A percentile compares a stretch with the other conserved stretches of the same genome.
These are phyloP conservation scores for Cisticola juncidis DNA, from an alignment of 2,113 vertebrate species.

Conservation along the genomic window DNA sequence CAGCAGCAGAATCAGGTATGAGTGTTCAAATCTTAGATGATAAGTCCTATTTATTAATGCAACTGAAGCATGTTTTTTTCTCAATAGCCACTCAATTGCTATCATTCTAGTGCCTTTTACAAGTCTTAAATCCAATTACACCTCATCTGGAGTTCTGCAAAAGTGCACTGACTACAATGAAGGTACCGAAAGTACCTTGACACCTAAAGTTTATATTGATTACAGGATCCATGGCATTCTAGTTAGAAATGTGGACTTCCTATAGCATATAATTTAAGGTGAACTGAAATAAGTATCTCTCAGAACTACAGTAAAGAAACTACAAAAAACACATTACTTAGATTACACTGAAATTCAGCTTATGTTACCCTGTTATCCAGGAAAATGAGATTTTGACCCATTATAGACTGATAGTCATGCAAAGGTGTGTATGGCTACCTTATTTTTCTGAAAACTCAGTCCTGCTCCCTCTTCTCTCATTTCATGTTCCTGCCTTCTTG, in stretches of 20 bases:
- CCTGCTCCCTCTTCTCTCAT: neutral
- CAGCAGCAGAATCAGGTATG: neutral
- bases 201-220: neutral
- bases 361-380: neutral
- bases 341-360: neutral
- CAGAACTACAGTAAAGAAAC: neutral
- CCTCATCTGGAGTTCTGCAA: neutral
- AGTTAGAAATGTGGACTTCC: neutral
- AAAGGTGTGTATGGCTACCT: neutral
- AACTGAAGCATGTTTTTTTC: neutral
- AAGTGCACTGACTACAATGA: neutral
- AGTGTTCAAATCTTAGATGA: neutral
- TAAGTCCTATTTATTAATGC: neutral
- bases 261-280: neutral
- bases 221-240: neutral
- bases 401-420: neutral
- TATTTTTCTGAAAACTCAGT: neutral
- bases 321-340: neutral
- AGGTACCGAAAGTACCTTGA: neutral
- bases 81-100: accelerated
- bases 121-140: neutral
- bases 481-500: neutral
- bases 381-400: neutral
- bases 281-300: neutral
- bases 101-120: neutral